Conservation (phyloP, 2,888 invertebrate species). For the Callimorpha dominula region DNA sequence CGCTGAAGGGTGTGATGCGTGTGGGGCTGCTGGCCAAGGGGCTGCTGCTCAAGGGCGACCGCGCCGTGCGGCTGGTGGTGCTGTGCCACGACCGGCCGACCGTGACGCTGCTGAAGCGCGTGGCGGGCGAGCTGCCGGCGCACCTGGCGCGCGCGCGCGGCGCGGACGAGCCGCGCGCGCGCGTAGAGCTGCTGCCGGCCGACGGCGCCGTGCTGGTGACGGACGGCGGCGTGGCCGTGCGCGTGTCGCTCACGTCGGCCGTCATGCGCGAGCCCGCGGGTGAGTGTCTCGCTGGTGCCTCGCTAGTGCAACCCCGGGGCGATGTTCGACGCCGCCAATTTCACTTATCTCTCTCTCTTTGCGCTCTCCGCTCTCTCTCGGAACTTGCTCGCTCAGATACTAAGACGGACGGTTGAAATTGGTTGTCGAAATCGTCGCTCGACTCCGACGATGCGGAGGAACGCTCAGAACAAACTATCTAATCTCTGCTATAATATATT, state of each 20-base stretch:
- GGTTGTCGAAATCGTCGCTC: constrained; percentile 76
- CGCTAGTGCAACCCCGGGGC: no score
- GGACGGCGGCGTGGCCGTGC: constrained; percentile 92
- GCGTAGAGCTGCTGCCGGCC: constrained; percentile 93
- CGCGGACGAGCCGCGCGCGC: constrained; percentile 82
- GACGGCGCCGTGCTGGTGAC: constrained; percentile 95
- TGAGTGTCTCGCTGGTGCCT: constrained; percentile 60
- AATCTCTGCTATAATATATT: constrained; percentile 53
- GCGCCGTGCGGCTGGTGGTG: constrained; percentile 96
- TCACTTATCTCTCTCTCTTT: constrained; percentile 58
- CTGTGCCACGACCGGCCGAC: constrained; percentile 98
- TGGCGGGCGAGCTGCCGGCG: constrained; percentile 93
- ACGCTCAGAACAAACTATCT: constrained; percentile 86
- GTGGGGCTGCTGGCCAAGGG: constrained; percentile 93
- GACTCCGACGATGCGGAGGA: constrained; percentile 47
- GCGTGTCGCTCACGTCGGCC: constrained; percentile 97
- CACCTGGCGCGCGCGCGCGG: constrained; percentile 86
- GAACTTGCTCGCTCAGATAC: constrained; percentile 44
- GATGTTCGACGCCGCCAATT: constrained; percentile 72
- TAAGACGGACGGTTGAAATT: constrained; percentile 67
- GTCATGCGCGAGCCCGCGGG: constrained; percentile 94
- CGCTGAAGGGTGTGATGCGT: constrained; percentile 98
- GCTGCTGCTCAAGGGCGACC: constrained; percentile 95
- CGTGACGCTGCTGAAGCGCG: constrained; percentile 93
- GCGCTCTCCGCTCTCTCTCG: constrained; percentile 39